Conservation (phyloP, 2,113 vertebrate genomes). For the Fukomys damarensis region DNA sequence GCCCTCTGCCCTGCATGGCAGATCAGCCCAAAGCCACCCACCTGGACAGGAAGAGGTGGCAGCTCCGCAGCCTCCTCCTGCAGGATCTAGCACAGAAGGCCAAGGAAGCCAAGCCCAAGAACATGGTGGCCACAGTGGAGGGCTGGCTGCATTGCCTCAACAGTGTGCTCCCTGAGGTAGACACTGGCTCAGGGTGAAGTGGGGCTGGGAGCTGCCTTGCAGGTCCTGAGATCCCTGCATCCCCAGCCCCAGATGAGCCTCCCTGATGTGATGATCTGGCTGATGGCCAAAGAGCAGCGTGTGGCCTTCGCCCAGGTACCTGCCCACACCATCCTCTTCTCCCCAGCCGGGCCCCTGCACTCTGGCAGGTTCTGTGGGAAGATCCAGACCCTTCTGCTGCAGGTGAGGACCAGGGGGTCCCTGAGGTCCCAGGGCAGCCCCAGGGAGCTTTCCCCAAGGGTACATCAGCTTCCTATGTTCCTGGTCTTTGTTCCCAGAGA, state of each 20-base stretch:
- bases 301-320: slow-evolving; percentile 82
- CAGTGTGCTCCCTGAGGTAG: slow-evolving; percentile 73
- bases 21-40: slow-evolving; percentile 5
- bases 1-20: slow-evolving; percentile 62
- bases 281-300: slow-evolving; percentile 70
- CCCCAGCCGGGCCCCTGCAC: neutral
- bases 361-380: slow-evolving; percentile 83
- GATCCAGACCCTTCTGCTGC: slow-evolving; percentile 83
- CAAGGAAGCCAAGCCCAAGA: neutral
- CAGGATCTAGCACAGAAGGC: neutral
- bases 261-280: slow-evolving; percentile 85
- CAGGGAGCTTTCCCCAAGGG: neutral
- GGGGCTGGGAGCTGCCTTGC: accelerated
- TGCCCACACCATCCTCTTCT: slow-evolving; percentile 75
- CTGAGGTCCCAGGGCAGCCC: neutral
- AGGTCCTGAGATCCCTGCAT: neutral
- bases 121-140: slow-evolving; percentile 74
- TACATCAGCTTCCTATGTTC: neutral
- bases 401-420: slow-evolving; percentile 65
- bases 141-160: slow-evolving; percentile 79
- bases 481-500: neutral
- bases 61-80: slow-evolving; percentile 70
- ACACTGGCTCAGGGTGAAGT: accelerated
- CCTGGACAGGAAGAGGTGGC: slow-evolving; percentile 80
- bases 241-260: slow-evolving; percentile 82